Conservation (phyloP, 1,140 invertebrate genomes). For the Andricus grossulariae region DNA sequence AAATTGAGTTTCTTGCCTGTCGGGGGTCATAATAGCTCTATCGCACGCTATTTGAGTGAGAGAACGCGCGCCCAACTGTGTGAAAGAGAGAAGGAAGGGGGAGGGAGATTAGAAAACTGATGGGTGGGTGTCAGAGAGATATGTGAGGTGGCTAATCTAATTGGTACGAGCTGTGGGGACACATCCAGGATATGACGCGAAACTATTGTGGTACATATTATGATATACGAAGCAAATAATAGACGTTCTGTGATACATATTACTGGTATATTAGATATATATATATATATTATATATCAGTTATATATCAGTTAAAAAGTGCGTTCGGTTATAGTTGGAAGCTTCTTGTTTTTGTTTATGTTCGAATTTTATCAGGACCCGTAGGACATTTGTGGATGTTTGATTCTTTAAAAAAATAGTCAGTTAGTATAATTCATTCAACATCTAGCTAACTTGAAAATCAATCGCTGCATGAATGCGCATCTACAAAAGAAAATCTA, state of each 20-base stretch:
- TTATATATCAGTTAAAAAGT: conserved; percentile 44
- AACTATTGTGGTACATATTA: conserved; percentile 73
- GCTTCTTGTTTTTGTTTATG: not conserved
- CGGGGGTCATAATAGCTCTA: conserved; percentile 61
- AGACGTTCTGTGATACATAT: conserved; percentile 37
- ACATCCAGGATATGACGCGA: conserved; percentile 73
- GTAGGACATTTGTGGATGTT: no score
- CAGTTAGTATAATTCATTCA: no score
- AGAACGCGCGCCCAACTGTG: conserved; percentile 34
- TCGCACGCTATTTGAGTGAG: conserved; percentile 62
- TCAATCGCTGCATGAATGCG: no score
- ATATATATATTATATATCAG: no score
- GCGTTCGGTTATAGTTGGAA: not conserved
- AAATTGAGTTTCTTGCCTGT: conserved; percentile 67
- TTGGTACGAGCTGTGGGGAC: conserved; percentile 66
- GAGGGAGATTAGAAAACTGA: conserved; percentile 40
- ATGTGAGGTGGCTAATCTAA: conserved; percentile 71
- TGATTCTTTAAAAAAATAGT: no score
- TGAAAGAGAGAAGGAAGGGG: conserved; percentile 42
- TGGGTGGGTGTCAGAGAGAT: conserved; percentile 40
- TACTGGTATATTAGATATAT: not conserved
- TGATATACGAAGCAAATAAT: conserved; percentile 58
- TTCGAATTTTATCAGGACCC: not conserved
- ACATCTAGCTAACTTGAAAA: no score
- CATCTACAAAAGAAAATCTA: no score